Evolutionary conservation across 2,113 vertebrate species (phyloP).

Genomic region (Thunnus thynnus): DNA sequence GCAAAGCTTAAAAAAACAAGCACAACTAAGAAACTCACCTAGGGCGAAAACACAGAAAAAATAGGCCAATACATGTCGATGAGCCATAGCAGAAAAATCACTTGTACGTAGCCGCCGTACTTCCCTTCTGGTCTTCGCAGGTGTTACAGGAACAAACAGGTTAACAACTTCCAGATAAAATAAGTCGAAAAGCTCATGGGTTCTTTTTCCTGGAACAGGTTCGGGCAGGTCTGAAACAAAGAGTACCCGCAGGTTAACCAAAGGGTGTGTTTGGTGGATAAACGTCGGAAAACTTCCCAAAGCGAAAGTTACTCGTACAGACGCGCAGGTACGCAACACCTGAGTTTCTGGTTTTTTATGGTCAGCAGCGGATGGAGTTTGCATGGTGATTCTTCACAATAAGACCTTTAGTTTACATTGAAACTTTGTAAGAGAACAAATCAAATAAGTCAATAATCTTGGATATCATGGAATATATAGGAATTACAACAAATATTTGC

Average conservation of each 20-base stretch:
- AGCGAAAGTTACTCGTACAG: not conserved
- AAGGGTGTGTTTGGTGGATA: not conserved
- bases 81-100: constrained; percentile 31
- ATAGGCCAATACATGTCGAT: not conserved
- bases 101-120: not conserved
- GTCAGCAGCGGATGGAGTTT: no score
- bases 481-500: no score
- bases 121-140: not conserved
- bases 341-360: not conserved
- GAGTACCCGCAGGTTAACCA: not conserved
- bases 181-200: not conserved
- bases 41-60: rapidly evolving
- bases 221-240: not conserved
- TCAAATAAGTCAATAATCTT: no score
- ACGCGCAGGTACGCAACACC: not conserved
- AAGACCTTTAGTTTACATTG: no score
- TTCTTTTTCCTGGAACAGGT: not conserved
- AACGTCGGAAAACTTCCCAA: rapidly evolving
- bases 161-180: no score
- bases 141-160: no score
- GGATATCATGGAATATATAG: no score
- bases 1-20: not conserved
- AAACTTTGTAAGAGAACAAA: no score
- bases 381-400: no score
- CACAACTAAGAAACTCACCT: constrained; percentile 39